Percentiles rank a stretch among this genome's conserved stretches.
phyloP scores from a whole-genome alignment of 2,113 vertebrate species.

The Pavo muticus region DNA sequence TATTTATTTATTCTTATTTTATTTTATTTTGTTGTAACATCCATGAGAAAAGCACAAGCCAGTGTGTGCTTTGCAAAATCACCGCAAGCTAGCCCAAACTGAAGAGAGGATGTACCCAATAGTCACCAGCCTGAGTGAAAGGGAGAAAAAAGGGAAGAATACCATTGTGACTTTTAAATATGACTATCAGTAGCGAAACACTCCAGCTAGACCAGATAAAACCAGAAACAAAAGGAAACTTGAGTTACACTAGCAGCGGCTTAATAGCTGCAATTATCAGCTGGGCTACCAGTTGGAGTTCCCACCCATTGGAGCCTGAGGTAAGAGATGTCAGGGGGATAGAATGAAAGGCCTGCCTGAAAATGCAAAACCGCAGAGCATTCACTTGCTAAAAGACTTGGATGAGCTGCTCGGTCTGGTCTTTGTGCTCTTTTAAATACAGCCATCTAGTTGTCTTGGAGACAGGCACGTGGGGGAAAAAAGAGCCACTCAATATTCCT shows the following conservation, averaged over 20 bases:
- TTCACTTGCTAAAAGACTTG: conserved; percentile 86
- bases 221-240: conserved; percentile 83
- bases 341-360: conserved; percentile 81
- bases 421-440: conserved; percentile 82
- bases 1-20: background rate
- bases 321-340: conserved; percentile 70
- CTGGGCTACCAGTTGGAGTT: conserved; percentile 76
- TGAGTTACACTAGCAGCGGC: conserved; percentile 79
- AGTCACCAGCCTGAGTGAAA: conserved; percentile 73
- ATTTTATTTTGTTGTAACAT: conserved; percentile 1
- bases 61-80: conserved; percentile 35
- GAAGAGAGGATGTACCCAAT: conserved; percentile 80
- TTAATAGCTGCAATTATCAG: conserved; percentile 82
- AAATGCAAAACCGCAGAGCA: conserved; percentile 80
- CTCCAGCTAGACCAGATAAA: conserved; percentile 82
- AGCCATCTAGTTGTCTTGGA: conserved; percentile 80
- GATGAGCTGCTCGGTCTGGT: conserved; percentile 79
- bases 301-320: conserved; percentile 78
- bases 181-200: conserved; percentile 81
- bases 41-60: conserved; percentile 37
- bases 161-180: conserved; percentile 78
- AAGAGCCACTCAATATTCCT: background rate
- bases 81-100: conserved; percentile 53
- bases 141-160: background rate
- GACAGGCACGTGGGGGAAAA: conserved; percentile 68